Evolutionary conservation across 23 tunicate genomes (phyloP).

Genomic region (Botrylloides violaceus): DNA sequence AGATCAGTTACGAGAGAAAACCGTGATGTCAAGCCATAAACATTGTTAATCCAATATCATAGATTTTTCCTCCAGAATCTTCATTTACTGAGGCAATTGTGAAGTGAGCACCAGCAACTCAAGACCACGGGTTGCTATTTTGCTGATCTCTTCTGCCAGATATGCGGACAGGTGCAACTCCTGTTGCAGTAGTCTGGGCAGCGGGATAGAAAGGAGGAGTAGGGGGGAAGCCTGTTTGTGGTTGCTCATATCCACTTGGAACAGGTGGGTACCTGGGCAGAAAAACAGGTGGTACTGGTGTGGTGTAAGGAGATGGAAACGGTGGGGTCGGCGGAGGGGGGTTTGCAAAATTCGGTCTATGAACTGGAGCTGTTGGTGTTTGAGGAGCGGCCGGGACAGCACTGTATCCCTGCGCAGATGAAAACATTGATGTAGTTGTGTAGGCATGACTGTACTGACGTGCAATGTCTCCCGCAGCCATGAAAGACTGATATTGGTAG

Average conservation of each 20-base stretch:
- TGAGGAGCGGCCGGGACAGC: slow-evolving; percentile 14
- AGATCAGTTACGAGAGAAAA: too few relatives aligned
- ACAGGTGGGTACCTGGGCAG: slow-evolving; percentile 16
- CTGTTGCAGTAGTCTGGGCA: not conserved
- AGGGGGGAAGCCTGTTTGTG: slow-evolving; percentile 1
- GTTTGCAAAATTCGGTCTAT: slow-evolving; percentile 13
- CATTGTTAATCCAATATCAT: too few relatives aligned
- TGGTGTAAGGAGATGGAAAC: slow-evolving; percentile 1
- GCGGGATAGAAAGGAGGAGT: not conserved
- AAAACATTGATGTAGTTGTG: not conserved
- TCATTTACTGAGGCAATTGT: too few relatives aligned
- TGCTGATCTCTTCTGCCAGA: slow-evolving; percentile 27
- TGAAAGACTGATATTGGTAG: slow-evolving; percentile 63
- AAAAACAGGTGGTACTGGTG: not conserved
- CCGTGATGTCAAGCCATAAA: too few relatives aligned
- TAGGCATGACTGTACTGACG: slow-evolving; percentile 8
- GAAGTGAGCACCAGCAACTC: too few relatives aligned
- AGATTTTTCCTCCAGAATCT: too few relatives aligned
- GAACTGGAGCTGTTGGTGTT: slow-evolving; percentile 19
- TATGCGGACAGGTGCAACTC: slow-evolving; percentile 21
- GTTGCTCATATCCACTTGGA: slow-evolving; percentile 8
- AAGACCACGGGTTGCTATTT: slow-evolving; percentile 8
- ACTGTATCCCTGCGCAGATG: not conserved
- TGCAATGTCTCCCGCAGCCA: slow-evolving; percentile 32
- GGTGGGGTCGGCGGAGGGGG: slow-evolving; percentile 10